Base-by-base conservation (phyloP, 2,113 vertebrate species). In the Agelaius tricolor region DNA sequence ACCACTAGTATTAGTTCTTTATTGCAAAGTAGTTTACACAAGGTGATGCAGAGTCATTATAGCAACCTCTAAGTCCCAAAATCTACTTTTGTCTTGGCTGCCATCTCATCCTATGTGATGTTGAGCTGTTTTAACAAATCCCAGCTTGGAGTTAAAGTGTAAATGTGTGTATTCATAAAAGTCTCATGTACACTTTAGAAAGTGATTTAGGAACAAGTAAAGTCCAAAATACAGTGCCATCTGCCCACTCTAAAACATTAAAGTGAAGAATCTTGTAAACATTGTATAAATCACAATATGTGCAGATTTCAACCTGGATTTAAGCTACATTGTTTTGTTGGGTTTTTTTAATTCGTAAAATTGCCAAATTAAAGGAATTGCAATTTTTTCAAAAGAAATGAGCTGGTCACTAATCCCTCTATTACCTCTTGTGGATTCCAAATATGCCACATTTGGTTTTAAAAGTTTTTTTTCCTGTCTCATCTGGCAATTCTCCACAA, bases 271-370 rank as follows among this genome's bases (percentile, higher is more conserved):
- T 54, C 62, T 80, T 65, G 22, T 65, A 39, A 80, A 46, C 16
- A 4, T 26, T 35, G 1, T 39, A 24, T 65, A 72, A 85, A 65
- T 10, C 9, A n/a, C 6, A 77, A 5, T 13, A 37, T 0, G 0
- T 47, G 58, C 33, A 49, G 17, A 26, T 90, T 83, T 76, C 28
- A 54, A 22, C 13, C 30, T 51, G 17, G 33, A 35, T 92, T 91
- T 84, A 72, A 81, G 6, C 3, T 74, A 22, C 0, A 0, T 9
- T 0, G 2, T 0, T 57, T 10, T 47, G 41, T 41, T 41, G 41
- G 41, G 13, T 15, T 4, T 47, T 67, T 31, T 17, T 37, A 37
- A 37, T 20, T 3, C 9, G 17, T 54, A 47, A 49, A 35, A 81
- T 22, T 74, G 26, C 12, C 23, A 44, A 63, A 71, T 33, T 51